Conservation (phyloP, 2,797 vertebrate genomes). For the Calcarius lapponicus region DNA sequence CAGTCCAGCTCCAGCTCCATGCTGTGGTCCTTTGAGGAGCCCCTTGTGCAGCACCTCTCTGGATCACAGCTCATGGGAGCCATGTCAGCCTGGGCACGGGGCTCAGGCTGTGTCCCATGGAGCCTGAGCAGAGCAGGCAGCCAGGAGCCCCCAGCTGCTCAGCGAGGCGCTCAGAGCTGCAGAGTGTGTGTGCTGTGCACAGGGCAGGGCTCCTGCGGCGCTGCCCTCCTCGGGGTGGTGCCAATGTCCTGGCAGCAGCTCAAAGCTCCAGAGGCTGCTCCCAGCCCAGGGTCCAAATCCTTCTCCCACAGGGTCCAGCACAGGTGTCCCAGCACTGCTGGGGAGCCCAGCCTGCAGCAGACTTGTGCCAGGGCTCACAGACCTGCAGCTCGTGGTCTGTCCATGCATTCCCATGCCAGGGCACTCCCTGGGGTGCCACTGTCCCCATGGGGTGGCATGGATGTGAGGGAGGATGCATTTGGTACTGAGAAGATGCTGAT, state of each 20-base stretch:
- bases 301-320: neutral
- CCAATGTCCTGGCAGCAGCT: neutral
- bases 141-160: too few species aligned
- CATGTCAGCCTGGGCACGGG: neutral
- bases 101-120: accelerated
- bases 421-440: neutral
- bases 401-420: accelerated
- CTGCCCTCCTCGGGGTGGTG: neutral
- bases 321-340: neutral
- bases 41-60: neutral
- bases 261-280: neutral
- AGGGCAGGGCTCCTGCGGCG: neutral
- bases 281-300: neutral
- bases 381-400: neutral
- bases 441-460: neutral
- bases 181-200: too few species aligned
- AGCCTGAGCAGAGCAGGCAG: neutral
- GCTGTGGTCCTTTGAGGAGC: neutral
- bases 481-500: neutral
- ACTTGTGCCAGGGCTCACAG: neutral
- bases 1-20: neutral
- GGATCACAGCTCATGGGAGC: neutral
- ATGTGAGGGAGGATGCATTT: neutral
- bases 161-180: too few species aligned
- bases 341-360: neutral